Evolutionary conservation across 2,113 vertebrate genomes (phyloP).

Genomic region (Vidua macroura): DNA sequence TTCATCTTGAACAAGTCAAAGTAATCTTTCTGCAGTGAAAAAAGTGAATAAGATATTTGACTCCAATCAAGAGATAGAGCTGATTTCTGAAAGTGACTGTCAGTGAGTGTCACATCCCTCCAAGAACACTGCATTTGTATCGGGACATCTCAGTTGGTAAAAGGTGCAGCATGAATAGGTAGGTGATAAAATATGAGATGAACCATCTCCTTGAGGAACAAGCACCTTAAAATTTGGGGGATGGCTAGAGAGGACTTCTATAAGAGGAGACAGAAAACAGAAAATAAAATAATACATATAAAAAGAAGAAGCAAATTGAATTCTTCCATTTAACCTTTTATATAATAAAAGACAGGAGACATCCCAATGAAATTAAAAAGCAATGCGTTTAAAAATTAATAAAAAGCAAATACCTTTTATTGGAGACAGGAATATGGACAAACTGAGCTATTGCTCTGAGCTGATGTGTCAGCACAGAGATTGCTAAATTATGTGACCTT

Average conservation of each 20-base stretch:
- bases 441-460: neutral
- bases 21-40: neutral
- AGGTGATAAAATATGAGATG: neutral
- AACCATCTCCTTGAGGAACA: neutral
- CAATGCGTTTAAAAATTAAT: slow-evolving; percentile 20
- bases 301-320: slow-evolving; percentile 35
- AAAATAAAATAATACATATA: slow-evolving; percentile 26
- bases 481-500: neutral
- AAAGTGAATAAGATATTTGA: neutral
- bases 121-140: neutral
- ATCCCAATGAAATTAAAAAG: slow-evolving; percentile 43
- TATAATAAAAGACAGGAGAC: slow-evolving; percentile 57
- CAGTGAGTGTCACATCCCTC: neutral
- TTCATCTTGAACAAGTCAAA: neutral
- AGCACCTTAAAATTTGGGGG: neutral
- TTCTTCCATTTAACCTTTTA: slow-evolving; percentile 52
- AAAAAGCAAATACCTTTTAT: slow-evolving; percentile 40
- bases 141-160: neutral
- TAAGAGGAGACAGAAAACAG: slow-evolving; percentile 27
- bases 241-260: neutral
- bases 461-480: neutral
- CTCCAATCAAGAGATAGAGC: neutral
- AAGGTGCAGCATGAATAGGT: neutral
- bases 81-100: neutral
- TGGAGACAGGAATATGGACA: slow-evolving; percentile 1